Base-by-base conservation (phyloP, 2,797 vertebrate species). In the Dallia pectoralis region DNA sequence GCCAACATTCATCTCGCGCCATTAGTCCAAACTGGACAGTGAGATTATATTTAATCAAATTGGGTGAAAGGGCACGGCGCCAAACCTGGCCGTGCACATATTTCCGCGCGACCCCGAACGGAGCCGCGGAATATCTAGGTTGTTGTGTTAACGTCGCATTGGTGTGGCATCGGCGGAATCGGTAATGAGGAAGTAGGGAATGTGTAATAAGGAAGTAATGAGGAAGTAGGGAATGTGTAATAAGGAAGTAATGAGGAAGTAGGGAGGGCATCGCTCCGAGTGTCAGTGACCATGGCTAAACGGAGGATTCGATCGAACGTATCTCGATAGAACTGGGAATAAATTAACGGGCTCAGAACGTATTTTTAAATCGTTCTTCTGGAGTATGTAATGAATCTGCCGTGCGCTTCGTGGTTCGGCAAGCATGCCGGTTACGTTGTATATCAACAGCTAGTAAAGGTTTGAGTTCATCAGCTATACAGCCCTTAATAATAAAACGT, bases 31-130 rank as follows among this genome's bases (percentile, higher is more conserved):
- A 30, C 32, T 62, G 29, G 64, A 47, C 53, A 30, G 40, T 53
- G 40, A 51, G 19, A 32, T 63, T 62, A 36, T 51, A 51, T 70
- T 40, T 70, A 70, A 70, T 40, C n/a, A 51, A 69, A 64, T 51
- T 63, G 51, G 53, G 22, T 62, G 30, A 25, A 70, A 49, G 16
- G n/a, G 22, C 5, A 19, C 25, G 30, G 22, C 5, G n/a, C 30
- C 48, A 63, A 69, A 33, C 4, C 40, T 47, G 29, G 66, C 3
- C 27, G 16, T 69, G 40, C 27, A 7, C 32, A 56, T 40, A 40
- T 61, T 33, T 36, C 32, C 25, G 27, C 30, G 67, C 16, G 18
- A 19, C 15, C 9, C 53, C 16, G 51, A 29, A 69, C 22, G 40
- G 15, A 16, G 64, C 36, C 36, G 1, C n/a, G 29, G 49, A 47